Conservation (phyloP, 2,797 vertebrate species). For the Sphenodon punctatus region DNA sequence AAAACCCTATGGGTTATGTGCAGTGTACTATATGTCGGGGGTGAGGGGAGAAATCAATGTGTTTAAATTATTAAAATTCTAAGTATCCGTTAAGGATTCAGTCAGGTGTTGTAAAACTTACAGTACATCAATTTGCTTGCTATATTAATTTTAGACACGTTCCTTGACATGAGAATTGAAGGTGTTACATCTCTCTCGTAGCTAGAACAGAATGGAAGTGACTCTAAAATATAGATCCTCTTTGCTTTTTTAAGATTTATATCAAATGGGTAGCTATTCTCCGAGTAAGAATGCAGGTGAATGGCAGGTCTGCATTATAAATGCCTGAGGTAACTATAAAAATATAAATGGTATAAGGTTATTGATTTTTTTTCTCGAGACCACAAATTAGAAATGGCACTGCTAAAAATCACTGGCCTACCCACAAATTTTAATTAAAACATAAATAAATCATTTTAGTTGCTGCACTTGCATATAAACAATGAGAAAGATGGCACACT, state of each 20-base stretch:
- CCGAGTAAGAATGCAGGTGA: slow-evolving; percentile 52
- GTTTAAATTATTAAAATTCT: slow-evolving; percentile 54
- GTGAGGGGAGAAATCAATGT: slow-evolving; percentile 23
- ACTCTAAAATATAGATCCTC: slow-evolving; percentile 23
- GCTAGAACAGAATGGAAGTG: slow-evolving; percentile 52
- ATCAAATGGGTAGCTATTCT: slow-evolving; percentile 3
- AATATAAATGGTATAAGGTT: slow-evolving; percentile 51
- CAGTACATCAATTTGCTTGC: slow-evolving; percentile 36
- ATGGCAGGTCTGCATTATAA: slow-evolving; percentile 58
- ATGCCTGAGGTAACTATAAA: slow-evolving; percentile 59
- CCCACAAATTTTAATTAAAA: slow-evolving; percentile 84
- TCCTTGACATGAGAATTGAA: slow-evolving; percentile 9
- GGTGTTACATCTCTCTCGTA: slow-evolving; percentile 18
- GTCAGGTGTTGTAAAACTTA: slow-evolving; percentile 34
- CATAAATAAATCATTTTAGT: slow-evolving; percentile 82
- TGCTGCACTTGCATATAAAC: slow-evolving; percentile 76
- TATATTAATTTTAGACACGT: slow-evolving; percentile 27
- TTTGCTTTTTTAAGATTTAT: slow-evolving; percentile 57
- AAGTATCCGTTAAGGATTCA: background rate
- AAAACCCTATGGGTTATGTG: slow-evolving; percentile 26
- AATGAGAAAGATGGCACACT: slow-evolving; percentile 78
- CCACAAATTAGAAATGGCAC: slow-evolving; percentile 77
- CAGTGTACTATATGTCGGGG: background rate
- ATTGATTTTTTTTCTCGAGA: slow-evolving; percentile 60
- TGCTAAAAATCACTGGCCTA: slow-evolving; percentile 73